Conservation (phyloP, 2,113 vertebrate species). For the Leptodactylus fuscus region DNA sequence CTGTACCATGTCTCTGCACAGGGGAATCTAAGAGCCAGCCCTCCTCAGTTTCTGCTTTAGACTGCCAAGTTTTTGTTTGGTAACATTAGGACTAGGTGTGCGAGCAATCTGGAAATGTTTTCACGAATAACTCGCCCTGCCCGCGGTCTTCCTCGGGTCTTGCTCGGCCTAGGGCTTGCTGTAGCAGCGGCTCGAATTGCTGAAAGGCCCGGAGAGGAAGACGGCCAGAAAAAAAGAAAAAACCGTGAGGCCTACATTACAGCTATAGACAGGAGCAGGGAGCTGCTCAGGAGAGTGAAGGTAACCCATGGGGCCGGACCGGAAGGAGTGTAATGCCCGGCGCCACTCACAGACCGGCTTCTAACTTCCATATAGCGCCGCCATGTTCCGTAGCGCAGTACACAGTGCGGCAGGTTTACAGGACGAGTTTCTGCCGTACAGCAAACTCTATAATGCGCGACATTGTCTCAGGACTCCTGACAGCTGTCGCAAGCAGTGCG, state of each 20-base stretch:
- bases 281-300: conserved; percentile 76
- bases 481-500: too few species aligned
- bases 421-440: neutral
- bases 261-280: conserved; percentile 81
- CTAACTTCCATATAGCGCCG: neutral
- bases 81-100: neutral
- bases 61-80: neutral
- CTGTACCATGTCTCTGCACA: neutral
- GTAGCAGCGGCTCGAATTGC: conserved; percentile 2
- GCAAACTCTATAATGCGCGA: too few species aligned
- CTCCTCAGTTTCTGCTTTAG: neutral
- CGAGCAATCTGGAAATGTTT: neutral
- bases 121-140: neutral
- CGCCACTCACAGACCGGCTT: too few species aligned
- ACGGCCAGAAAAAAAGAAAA: conserved; percentile 21
- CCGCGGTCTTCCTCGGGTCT: neutral
- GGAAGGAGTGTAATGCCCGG: too few species aligned
- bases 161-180: conserved; percentile 31
- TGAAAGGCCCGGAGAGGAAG: neutral
- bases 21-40: neutral
- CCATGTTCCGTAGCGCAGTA: neutral
- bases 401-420: too few species aligned
- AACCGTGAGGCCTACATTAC: conserved; percentile 64
- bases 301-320: neutral
- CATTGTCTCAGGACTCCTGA: too few species aligned